Conservation (phyloP, 2,888 invertebrate genomes). For the Polia nebulosa region DNA sequence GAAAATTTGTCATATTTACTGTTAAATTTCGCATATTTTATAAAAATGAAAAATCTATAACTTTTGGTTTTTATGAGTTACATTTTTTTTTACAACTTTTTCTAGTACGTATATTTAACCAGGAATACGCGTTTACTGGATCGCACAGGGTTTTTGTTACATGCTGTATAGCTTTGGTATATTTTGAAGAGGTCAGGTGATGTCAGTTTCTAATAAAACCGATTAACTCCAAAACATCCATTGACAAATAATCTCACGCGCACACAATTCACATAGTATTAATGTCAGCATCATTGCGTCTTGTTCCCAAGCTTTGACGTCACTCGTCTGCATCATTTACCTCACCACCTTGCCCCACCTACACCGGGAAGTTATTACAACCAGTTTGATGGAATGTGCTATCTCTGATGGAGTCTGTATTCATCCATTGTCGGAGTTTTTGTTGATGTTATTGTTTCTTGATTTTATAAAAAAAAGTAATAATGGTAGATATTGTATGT, state of each 20-base stretch:
- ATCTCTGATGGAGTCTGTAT: slow-evolving; percentile 43
- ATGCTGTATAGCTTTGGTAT: no score
- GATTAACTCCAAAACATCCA: slow-evolving; percentile 26
- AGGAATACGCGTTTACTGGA: no score
- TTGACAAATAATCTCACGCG: slow-evolving; percentile 51
- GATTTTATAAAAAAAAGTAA: slow-evolving; percentile 40
- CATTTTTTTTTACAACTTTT: no score
- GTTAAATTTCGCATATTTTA: no score
- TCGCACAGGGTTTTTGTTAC: no score
- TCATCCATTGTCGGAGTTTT: slow-evolving; percentile 56
- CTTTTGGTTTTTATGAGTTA: no score
- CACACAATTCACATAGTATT: slow-evolving; percentile 49
- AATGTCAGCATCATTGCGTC: slow-evolving; percentile 41
- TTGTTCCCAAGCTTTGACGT: slow-evolving; percentile 51
- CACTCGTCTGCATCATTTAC: slow-evolving; percentile 21
- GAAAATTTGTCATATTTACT: no score
- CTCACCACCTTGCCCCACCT: slow-evolving; percentile 15
- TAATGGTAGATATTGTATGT: neutral
- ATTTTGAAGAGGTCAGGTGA: neutral
- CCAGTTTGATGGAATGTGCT: slow-evolving; percentile 67
- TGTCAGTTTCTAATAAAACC: neutral
- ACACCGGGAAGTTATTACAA: slow-evolving; percentile 68
- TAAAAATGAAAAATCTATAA: no score
- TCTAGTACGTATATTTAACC: no score
- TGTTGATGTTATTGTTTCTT: slow-evolving; percentile 55